phyloP scores from a whole-genome alignment of 1,140 invertebrate species.

The Achroia grisella region DNA sequence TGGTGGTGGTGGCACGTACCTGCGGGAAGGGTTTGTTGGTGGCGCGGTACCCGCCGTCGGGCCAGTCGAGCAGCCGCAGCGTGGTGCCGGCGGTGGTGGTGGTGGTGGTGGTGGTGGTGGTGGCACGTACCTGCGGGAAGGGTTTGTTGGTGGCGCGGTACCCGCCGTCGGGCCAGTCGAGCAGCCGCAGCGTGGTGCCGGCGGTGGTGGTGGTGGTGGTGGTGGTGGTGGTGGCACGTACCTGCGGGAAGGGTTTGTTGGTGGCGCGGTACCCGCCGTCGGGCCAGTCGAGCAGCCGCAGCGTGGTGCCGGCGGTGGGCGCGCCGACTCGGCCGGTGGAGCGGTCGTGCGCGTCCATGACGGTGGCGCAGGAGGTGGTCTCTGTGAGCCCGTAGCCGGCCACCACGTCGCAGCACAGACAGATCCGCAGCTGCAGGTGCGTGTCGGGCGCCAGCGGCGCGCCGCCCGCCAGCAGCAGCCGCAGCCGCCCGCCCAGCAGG shows the following conservation, averaged over 20 bases:
- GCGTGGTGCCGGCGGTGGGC: conserved; percentile 89
- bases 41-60: no score
- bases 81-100: no score
- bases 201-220: conserved; percentile 94
- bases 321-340: conserved; percentile 80
- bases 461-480: conserved; percentile 92
- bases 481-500: conserved; percentile 89
- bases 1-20: no score
- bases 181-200: no score
- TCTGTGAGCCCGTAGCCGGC: conserved; percentile 93
- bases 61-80: no score
- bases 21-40: no score
- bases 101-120: no score
- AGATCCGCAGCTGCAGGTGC: conserved; percentile 93
- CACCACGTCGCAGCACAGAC: conserved; percentile 91
- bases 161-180: no score
- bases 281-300: conserved; percentile 93
- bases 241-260: conserved; percentile 93
- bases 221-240: no score
- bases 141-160: no score
- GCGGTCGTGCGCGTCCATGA: conserved; percentile 82
- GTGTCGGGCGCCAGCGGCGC: conserved; percentile 97
- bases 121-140: no score
- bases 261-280: conserved; percentile 94
- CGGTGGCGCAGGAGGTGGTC: conserved; percentile 93